Base-by-base conservation (phyloP, 2,888 invertebrate genomes). In the Chrysotoxum bicinctum region DNA sequence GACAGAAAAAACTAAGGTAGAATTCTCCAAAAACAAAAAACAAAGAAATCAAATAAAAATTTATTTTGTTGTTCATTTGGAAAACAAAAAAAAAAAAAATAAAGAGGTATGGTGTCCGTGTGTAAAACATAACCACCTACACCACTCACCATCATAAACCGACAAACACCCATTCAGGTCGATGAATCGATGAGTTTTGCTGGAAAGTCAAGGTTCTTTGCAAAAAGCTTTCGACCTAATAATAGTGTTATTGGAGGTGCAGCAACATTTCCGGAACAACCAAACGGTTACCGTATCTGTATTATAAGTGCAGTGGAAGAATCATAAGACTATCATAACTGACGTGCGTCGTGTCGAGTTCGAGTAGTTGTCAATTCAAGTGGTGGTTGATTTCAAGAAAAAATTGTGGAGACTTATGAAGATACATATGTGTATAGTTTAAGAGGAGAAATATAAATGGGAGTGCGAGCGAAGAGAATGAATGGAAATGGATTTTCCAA, bases 151-250 rank as follows among this genome's bases (percentile, higher is more conserved):
- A 12, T 3, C n/a, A 16, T n/a, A n/a, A n/a, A n/a, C n/a, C n/a
- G n/a, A n/a, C n/a, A n/a, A n/a, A n/a, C 19, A 3, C 10, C 10
- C 35, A 69, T 74, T 64, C 40, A 70, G 83, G 83, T 84, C 83
- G 79, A 79, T 80, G 80, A 84, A 80, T 84, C 83, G 74, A 84
- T 84, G 79, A 79, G 45, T 64, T 70, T 74, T 45, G 23, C 40
- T 74, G 30, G 69, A 79, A 83, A 74, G 74, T 84, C 79, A 79
- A 84, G 83, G 83, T 79, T 70, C 6, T 62, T 54, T 26, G 30
- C 37, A 56, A 74, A 64, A 64, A 64, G 64, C 64, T 54, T 64
- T 64, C 30, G 43, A 64, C 40, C 60, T 23, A 37, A 43, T 60
- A 23, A 60, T 30, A 62, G 30, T 32, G 32, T 32, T 37, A 19